These are phyloP conservation scores for Nothura maculosa DNA, from an alignment of 2,797 vertebrate species.

Conservation along the genomic window DNA sequence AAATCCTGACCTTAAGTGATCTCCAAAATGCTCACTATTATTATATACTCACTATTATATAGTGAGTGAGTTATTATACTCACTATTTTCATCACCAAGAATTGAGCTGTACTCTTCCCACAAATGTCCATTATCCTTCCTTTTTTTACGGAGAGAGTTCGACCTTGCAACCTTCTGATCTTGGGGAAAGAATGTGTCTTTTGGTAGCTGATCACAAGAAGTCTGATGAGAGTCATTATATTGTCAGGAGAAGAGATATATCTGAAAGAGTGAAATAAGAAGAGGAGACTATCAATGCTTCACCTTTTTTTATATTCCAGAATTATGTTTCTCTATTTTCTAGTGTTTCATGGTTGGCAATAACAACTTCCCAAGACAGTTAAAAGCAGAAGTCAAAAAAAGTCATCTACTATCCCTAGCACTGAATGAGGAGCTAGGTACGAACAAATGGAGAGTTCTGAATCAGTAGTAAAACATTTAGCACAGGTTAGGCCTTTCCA, in stretches of 20 bases:
- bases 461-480: not conserved
- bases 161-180: not conserved
- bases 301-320: not conserved
- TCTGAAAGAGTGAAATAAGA: not conserved
- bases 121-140: not conserved
- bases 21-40: not conserved
- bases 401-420: not conserved
- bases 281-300: not conserved
- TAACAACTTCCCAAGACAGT: not conserved
- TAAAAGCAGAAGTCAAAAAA: not conserved
- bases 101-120: not conserved
- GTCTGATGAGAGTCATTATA: not conserved
- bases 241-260: not conserved
- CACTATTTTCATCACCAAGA: not conserved
- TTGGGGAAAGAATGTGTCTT: not conserved
- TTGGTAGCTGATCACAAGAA: not conserved
- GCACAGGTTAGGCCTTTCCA: not conserved
- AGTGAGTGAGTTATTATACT: too few relatives aligned
- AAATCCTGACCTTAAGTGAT: not conserved
- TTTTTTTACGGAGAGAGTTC: not conserved
- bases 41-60: too few relatives aligned
- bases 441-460: rapidly evolving
- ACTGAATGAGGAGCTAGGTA: not conserved
- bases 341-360: rapidly evolving
- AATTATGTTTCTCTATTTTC: not conserved